phyloP scores from a whole-genome alignment of 2,113 vertebrate species.

The Setophaga coronata region DNA sequence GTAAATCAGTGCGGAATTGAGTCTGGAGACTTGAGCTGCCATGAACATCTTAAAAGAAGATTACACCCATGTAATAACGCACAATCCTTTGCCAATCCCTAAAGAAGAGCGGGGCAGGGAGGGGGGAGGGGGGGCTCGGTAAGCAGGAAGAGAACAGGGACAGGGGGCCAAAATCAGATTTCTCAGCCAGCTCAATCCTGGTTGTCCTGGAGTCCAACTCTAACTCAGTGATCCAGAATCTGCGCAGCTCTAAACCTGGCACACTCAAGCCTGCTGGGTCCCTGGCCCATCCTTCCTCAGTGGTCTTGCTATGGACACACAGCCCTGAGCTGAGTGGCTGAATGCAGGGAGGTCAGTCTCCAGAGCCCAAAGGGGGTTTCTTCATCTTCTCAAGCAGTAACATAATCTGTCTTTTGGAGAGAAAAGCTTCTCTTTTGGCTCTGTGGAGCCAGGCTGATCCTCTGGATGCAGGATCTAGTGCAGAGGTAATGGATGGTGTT shows the following conservation, averaged over 20 bases:
- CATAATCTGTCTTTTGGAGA: neutral
- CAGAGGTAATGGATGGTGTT: neutral
- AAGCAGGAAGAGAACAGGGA: neutral
- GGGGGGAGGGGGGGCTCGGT: fast-evolving
- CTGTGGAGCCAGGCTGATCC: neutral
- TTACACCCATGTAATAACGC: slow-evolving; percentile 62
- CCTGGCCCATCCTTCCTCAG: neutral
- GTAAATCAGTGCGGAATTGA: slow-evolving; percentile 50
- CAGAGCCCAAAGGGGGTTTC: neutral
- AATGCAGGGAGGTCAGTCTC: neutral
- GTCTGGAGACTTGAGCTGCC: slow-evolving; percentile 41
- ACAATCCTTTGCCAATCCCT: slow-evolving; percentile 65
- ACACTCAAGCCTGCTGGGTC: neutral
- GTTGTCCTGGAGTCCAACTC: neutral
- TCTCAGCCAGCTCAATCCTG: slow-evolving; percentile 4
- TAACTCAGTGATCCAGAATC: neutral
- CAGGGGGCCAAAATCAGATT: neutral
- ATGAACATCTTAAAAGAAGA: slow-evolving; percentile 64
- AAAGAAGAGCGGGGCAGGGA: neutral
- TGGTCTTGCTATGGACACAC: fast-evolving
- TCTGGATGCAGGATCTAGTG: neutral
- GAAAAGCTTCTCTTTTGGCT: neutral
- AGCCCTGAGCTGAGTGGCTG: neutral
- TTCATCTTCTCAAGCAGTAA: neutral
- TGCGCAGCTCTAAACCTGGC: neutral